These are phyloP conservation scores for Drosophila helvetica DNA, from an alignment of 2,888 invertebrate genomes.

Conservation along the genomic window DNA sequence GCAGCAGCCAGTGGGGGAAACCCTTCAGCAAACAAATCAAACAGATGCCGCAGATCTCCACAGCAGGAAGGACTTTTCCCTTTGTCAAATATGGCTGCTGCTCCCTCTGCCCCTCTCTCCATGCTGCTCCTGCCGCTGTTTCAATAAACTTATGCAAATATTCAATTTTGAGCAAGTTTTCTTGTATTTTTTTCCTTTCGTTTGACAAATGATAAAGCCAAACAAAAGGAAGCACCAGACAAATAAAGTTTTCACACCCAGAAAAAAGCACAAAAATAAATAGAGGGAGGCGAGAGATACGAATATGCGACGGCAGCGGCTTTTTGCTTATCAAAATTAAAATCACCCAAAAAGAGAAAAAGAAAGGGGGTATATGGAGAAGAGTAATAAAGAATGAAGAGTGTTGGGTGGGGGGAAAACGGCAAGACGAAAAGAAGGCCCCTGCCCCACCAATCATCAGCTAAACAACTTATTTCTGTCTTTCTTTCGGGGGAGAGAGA, in stretches of 20 bases:
- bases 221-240: slow-evolving; percentile 68
- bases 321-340: slow-evolving; percentile 75
- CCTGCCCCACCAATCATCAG: slow-evolving; percentile 20
- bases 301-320: slow-evolving; percentile 52
- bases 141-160: slow-evolving; percentile 79
- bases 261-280: slow-evolving; percentile 12
- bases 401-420: not conserved
- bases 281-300: slow-evolving; percentile 23
- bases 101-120: slow-evolving; percentile 13
- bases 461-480: slow-evolving; percentile 38
- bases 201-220: slow-evolving; percentile 76
- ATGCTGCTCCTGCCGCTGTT: slow-evolving; percentile 39
- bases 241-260: slow-evolving; percentile 74
- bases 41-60: slow-evolving; percentile 38
- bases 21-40: slow-evolving; percentile 52
- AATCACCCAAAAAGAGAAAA: slow-evolving; percentile 33
- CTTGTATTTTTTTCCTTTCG: slow-evolving; percentile 41
- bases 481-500: not conserved
- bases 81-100: not conserved
- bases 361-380: not conserved
- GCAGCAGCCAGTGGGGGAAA: too few relatives aligned
- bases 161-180: slow-evolving; percentile 68
- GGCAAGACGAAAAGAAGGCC: not conserved
- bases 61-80: slow-evolving; percentile 19
- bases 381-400: slow-evolving; percentile 9